These are phyloP conservation scores for Lydus trimaculatus DNA, from an alignment of 2,888 invertebrate genomes.

Conservation along the genomic window DNA sequence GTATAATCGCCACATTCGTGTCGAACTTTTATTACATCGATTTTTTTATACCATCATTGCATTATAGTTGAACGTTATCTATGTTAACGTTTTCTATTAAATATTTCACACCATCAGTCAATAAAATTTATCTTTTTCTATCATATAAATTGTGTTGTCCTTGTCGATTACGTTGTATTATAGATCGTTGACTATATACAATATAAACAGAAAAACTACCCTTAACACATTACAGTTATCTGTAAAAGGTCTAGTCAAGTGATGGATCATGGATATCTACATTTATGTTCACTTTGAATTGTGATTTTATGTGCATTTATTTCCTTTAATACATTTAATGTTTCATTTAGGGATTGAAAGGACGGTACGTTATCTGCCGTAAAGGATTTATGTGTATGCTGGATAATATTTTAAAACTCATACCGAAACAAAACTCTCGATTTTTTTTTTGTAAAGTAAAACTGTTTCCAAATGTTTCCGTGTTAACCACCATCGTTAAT, in stretches of 20 bases:
- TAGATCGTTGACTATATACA: too few species aligned
- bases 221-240: constrained; percentile 22
- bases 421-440: neutral
- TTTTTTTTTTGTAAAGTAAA: too few species aligned
- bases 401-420: neutral
- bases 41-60: constrained; percentile 20
- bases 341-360: constrained; percentile 33
- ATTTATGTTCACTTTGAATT: constrained; percentile 42
- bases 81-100: constrained; percentile 29
- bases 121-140: constrained; percentile 29
- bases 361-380: constrained; percentile 8
- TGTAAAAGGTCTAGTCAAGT: constrained; percentile 30
- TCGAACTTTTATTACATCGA: constrained; percentile 15
- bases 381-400: constrained; percentile 17
- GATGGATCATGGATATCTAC: constrained; percentile 41
- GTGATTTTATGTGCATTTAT: constrained; percentile 47
- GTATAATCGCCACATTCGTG: constrained; percentile 6
- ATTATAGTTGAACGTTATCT: constrained; percentile 29
- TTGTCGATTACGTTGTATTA: constrained; percentile 14
- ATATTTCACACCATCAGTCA: constrained; percentile 28
- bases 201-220: constrained; percentile 2
- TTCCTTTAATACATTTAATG: constrained; percentile 41
- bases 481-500: too few species aligned
- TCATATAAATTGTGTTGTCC: constrained; percentile 30
- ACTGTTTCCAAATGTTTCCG: too few species aligned